A percentile compares a stretch with the other conserved stretches of the same genome.
Evolutionary conservation across 1,140 invertebrate species (phyloP).

Genomic region (Adoxophyes honmai): DNA sequence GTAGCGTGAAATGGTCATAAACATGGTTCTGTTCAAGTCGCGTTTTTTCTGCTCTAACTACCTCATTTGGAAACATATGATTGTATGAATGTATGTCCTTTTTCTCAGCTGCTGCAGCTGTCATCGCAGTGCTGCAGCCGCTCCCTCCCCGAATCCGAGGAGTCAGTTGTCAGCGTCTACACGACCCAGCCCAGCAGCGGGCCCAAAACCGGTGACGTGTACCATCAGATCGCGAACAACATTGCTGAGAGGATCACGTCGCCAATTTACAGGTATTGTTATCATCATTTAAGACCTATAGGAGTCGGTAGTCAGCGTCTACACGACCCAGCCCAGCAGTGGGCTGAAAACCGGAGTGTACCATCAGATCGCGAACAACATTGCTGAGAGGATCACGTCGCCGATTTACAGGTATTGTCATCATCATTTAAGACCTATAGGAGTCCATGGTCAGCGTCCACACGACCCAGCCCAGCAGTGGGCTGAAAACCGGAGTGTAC

Average conservation of each 20-base stretch:
- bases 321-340: constrained; percentile 45
- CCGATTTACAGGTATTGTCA: constrained; percentile 55
- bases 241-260: constrained; percentile 65
- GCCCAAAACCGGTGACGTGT: constrained; percentile 42
- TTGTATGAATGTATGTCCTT: too few relatives aligned
- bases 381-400: constrained; percentile 63
- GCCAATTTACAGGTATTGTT: constrained; percentile 52
- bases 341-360: constrained; percentile 44
- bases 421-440: too few relatives aligned
- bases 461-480: constrained; percentile 42
- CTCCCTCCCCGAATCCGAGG: constrained; percentile 38
- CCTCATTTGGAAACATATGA: too few relatives aligned
- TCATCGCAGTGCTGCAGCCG: constrained; percentile 34
- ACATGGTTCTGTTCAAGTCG: too few relatives aligned
- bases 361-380: constrained; percentile 63
- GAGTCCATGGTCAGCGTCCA: constrained; percentile 68
- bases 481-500: constrained; percentile 43
- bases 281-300: too few relatives aligned
- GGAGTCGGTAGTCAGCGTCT: constrained; percentile 65
- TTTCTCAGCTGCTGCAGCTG: constrained; percentile 32
- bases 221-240: constrained; percentile 65
- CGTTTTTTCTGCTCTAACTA: too few relatives aligned
- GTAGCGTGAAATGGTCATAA: too few relatives aligned
- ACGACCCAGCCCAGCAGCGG: constrained; percentile 43
- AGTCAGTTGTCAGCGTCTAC: constrained; percentile 67